Conservation (phyloP, 2,113 vertebrate species). For the Microcebus murinus region DNA sequence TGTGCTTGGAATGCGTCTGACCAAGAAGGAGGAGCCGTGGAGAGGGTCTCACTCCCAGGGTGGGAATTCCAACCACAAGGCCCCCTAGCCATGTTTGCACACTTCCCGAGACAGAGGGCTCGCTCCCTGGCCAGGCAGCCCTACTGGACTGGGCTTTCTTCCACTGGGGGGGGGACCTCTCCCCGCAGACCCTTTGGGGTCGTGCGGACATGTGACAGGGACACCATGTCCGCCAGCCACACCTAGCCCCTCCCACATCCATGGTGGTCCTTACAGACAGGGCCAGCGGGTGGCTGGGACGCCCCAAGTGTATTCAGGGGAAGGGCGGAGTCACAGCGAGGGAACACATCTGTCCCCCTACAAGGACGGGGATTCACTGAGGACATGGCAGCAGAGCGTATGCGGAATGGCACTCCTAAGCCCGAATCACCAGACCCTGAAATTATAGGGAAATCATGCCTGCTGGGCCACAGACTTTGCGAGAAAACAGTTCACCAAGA, state of each 20-base stretch:
- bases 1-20: too few species aligned
- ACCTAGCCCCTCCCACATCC: neutral
- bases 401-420: neutral
- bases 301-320: too few species aligned
- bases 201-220: neutral
- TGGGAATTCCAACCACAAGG: neutral
- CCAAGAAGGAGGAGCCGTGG: neutral
- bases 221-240: rapidly evolving
- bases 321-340: neutral
- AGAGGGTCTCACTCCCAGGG: neutral
- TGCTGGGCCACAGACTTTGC: rapidly evolving
- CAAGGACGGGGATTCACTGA: too few species aligned
- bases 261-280: neutral
- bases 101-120: neutral
- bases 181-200: neutral
- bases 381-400: too few species aligned
- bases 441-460: neutral
- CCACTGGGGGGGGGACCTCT: neutral
- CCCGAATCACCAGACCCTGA: neutral
- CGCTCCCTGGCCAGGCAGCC: neutral
- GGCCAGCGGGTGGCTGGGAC: too few species aligned
- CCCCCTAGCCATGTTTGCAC: neutral
- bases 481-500: neutral
- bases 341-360: too few species aligned
- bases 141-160: neutral